phyloP scores from a whole-genome alignment of 2,113 vertebrate species.

The Turnix velox region DNA sequence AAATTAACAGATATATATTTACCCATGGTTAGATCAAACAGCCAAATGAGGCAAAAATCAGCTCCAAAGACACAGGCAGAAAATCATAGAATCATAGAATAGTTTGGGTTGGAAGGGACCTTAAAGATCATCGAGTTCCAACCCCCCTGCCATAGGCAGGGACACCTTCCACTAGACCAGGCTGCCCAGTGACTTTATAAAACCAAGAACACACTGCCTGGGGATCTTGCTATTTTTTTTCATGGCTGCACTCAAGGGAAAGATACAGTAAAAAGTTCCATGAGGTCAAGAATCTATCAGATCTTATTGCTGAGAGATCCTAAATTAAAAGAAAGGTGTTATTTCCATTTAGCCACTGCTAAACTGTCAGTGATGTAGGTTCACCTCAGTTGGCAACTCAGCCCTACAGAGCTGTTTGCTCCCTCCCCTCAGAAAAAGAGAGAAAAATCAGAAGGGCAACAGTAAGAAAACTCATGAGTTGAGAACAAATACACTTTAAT shows the following conservation, averaged over 20 bases:
- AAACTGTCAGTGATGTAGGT: not conserved
- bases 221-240: not conserved
- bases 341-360: not conserved
- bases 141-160: too few relatives aligned
- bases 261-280: not conserved
- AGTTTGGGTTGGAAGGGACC: too few relatives aligned
- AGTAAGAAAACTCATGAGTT: not conserved
- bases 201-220: not conserved
- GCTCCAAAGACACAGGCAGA: not conserved
- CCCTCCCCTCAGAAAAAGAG: not conserved
- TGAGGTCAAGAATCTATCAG: not conserved
- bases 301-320: not conserved
- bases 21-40: not conserved
- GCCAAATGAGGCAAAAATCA: not conserved
- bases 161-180: too few relatives aligned
- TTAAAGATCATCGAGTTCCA: too few relatives aligned
- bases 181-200: not conserved
- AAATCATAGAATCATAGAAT: too few relatives aligned
- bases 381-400: not conserved
- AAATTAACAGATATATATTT: not conserved
- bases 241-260: not conserved
- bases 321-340: not conserved
- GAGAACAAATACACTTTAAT: not conserved
- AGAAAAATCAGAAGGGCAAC: not conserved
- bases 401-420: rapidly evolving